These are phyloP conservation scores for Cinclus cinclus DNA, from an alignment of 2,113 vertebrate genomes.

Conservation along the genomic window DNA sequence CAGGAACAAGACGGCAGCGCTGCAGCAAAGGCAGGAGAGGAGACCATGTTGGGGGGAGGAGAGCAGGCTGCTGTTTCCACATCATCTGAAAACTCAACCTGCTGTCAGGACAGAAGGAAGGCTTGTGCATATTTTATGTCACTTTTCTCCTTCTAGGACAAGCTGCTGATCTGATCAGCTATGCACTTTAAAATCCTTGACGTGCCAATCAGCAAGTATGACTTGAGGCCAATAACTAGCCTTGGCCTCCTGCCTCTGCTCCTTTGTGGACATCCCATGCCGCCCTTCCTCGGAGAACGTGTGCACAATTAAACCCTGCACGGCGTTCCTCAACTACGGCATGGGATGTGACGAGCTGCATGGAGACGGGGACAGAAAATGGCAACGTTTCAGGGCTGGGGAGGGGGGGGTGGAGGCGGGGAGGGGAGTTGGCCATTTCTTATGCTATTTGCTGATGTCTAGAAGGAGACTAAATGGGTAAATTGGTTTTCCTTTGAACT, in stretches of 20 bases:
- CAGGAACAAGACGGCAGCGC: not conserved
- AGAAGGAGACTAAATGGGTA: not conserved
- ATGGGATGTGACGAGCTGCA: constrained; percentile 9
- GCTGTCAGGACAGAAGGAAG: constrained; percentile 66
- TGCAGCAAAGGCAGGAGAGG: not conserved
- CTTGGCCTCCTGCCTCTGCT: constrained; percentile 18
- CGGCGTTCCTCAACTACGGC: not conserved
- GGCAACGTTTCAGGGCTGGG: not conserved
- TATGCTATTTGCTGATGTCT: not conserved
- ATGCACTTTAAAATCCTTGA: constrained; percentile 4
- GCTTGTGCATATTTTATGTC: constrained; percentile 57
- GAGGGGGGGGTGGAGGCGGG: not conserved
- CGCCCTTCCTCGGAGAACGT: not conserved
- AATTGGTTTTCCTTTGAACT: not conserved
- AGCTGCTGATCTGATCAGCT: constrained; percentile 52
- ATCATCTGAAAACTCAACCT: constrained; percentile 61
- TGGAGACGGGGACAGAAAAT: constrained; percentile 23
- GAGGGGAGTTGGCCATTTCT: not conserved
- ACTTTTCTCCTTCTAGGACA: constrained; percentile 55
- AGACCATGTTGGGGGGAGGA: constrained; percentile 53
- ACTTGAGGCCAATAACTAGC: not conserved
- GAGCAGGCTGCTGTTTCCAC: constrained; percentile 60
- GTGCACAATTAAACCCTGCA: not conserved
- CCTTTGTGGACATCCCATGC: constrained; percentile 25
- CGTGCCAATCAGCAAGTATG: not conserved